phyloP scores from a whole-genome alignment of 1,140 invertebrate genomes.

The Euura lappo region DNA sequence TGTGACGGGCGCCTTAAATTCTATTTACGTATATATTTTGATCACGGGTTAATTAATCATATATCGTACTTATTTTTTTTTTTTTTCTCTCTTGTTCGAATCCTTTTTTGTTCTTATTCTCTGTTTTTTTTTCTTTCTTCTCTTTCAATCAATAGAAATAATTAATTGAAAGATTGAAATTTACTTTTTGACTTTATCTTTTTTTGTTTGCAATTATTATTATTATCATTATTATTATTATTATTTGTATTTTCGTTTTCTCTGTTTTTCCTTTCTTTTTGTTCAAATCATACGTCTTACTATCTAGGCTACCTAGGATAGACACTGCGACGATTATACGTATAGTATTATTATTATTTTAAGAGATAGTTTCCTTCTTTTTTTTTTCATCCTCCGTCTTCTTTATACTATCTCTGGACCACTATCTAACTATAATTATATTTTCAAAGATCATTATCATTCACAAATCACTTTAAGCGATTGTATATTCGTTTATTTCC shows the following conservation, averaged over 20 bases:
- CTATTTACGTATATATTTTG: slow-evolving; percentile 61
- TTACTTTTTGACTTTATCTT: background rate
- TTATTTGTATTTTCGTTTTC: background rate
- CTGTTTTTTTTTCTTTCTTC: no score
- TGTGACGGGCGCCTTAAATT: slow-evolving; percentile 50
- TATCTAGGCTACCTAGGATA: slow-evolving; percentile 18
- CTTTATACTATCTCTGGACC: background rate
- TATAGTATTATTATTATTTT: no score
- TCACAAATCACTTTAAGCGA: background rate
- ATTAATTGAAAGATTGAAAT: no score
- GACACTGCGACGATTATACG: slow-evolving; percentile 24
- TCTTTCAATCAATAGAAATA: no score
- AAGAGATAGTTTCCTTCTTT: no score
- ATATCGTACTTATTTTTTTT: no score
- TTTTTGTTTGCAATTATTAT: background rate
- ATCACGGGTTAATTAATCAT: slow-evolving; percentile 54
- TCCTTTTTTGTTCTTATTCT: no score
- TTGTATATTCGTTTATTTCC: no score
- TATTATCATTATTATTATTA: background rate
- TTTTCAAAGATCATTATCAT: background rate
- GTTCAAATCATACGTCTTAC: slow-evolving; percentile 33
- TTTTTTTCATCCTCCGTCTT: no score
- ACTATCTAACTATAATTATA: background rate
- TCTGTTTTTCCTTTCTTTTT: no score
- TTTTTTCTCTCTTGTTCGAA: no score